Base-by-base conservation (phyloP, 1,140 invertebrate species). In the Pemphigus obesinymphae region DNA sequence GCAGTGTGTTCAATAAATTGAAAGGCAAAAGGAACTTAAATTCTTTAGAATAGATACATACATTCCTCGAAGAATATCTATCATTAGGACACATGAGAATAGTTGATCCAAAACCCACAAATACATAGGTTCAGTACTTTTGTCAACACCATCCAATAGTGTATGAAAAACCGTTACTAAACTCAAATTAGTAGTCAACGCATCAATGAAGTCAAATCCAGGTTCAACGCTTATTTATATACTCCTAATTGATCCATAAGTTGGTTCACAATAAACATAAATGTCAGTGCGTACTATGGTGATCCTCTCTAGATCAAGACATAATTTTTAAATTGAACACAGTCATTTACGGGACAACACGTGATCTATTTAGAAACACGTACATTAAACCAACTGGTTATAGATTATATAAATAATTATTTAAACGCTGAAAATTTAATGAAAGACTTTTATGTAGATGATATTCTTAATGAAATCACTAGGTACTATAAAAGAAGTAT, bases 121-220 rank as follows among this genome's bases (percentile, higher is more conserved):
- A n/a, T 20, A 29, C n/a, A n/a, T n/a, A 10, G 13, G 20, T 26
- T 48, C 20, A 8, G 4, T 82, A 70, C 50, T 75, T 55, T 29
- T 73, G 78, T n/a, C 83, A 84, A 15, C 83, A 84, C 23, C 83
- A 84, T 29, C 48, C 82, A 40, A 63, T 83, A 11, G 20, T 75
- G 3, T 29, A 29, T n/a, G 26, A 37, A 45, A 75, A 5, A 26
- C 10, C n/a, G 78, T 72, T 3, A 86, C 86, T 1, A 85, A 85
- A 55, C 34, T 86, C 4, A 53, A 87, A 29, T 85, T 87, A 10
- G 87, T 88, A 4, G 87, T 87, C 83, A 85, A 87, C 76, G 85
- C 83, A 11, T 84, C 83, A 17, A 83, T 83, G 40, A 84, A 85
- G 55, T 84, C 84, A 11, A 73, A 66, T 7, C 82, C 43, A 3